Evolutionary conservation across 2,888 invertebrate genomes (phyloP).

Genomic region (Anagyrus pseudococci): DNA sequence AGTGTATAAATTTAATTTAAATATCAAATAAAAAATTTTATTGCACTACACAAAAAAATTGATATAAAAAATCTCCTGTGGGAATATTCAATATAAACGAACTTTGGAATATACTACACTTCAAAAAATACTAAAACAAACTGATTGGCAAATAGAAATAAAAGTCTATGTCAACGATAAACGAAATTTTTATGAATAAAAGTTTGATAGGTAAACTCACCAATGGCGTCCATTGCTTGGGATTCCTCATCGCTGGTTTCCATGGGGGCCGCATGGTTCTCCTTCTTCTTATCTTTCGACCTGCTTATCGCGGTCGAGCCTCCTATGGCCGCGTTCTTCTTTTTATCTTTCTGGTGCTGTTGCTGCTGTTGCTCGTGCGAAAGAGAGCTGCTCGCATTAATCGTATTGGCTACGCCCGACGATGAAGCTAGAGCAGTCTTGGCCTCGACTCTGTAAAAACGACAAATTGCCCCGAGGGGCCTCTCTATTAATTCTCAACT

Average conservation of each 20-base stretch:
- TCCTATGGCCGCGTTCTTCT: slow-evolving; percentile 43
- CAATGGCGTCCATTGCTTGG: slow-evolving; percentile 54
- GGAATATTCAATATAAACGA: too few species aligned
- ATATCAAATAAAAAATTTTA: too few species aligned
- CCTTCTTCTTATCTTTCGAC: slow-evolving; percentile 61
- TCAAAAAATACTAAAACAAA: too few species aligned
- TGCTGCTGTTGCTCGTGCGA: slow-evolving; percentile 31
- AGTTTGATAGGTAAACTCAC: too few species aligned
- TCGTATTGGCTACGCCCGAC: slow-evolving; percentile 39
- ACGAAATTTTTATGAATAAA: too few species aligned
- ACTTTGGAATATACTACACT: too few species aligned
- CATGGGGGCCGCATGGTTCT: slow-evolving; percentile 62
- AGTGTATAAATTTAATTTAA: too few species aligned
- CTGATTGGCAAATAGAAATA: background rate
- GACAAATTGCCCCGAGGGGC: too few species aligned
- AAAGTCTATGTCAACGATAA: too few species aligned
- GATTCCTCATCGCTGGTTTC: slow-evolving; percentile 69
- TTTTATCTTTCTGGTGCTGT: slow-evolving; percentile 53
- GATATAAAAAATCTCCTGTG: too few species aligned
- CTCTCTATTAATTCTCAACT: too few species aligned
- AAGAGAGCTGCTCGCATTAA: slow-evolving; percentile 28
- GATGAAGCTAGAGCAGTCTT: slow-evolving; percentile 50
- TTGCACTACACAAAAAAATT: too few species aligned
- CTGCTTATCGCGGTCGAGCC: slow-evolving; percentile 46
- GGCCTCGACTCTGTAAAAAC: slow-evolving; percentile 48